These are phyloP conservation scores for Myotis davidii DNA, from an alignment of 2,113 vertebrate genomes.

Conservation along the genomic window DNA sequence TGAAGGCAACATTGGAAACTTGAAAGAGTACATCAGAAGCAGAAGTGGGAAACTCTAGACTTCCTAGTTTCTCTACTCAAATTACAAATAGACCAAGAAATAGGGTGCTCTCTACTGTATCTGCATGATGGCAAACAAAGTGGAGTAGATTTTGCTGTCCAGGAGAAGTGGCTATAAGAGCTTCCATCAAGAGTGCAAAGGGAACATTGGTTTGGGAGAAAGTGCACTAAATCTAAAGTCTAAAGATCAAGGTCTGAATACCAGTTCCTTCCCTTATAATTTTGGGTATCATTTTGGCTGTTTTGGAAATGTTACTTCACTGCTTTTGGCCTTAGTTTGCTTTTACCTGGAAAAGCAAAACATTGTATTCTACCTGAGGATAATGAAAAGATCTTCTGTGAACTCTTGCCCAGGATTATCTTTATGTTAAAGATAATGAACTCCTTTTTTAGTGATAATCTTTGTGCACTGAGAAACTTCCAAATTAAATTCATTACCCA, in stretches of 20 bases:
- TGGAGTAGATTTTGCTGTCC: neutral
- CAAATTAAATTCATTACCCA: constrained; percentile 37
- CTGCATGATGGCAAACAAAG: neutral
- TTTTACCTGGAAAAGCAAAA: neutral
- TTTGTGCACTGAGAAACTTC: neutral
- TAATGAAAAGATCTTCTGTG: neutral
- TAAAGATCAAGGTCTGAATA: neutral
- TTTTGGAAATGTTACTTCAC: neutral
- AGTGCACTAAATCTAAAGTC: neutral
- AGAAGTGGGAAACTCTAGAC: neutral
- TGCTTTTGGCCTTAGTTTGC: neutral
- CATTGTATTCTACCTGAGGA: neutral
- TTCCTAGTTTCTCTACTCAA: neutral
- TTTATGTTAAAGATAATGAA: constrained; percentile 6
- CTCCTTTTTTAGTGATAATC: neutral
- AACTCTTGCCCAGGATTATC: neutral
- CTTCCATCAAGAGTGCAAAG: neutral
- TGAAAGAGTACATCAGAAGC: neutral
- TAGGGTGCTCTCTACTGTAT: neutral
- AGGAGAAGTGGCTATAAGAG: neutral
- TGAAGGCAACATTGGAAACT: neutral
- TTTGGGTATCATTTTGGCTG: neutral
- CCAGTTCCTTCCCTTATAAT: neutral
- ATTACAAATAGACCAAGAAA: neutral
- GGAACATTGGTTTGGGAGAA: neutral